Evolutionary conservation across 2,797 vertebrate species (phyloP).

Genomic region (Pseudochromis fuscus): DNA sequence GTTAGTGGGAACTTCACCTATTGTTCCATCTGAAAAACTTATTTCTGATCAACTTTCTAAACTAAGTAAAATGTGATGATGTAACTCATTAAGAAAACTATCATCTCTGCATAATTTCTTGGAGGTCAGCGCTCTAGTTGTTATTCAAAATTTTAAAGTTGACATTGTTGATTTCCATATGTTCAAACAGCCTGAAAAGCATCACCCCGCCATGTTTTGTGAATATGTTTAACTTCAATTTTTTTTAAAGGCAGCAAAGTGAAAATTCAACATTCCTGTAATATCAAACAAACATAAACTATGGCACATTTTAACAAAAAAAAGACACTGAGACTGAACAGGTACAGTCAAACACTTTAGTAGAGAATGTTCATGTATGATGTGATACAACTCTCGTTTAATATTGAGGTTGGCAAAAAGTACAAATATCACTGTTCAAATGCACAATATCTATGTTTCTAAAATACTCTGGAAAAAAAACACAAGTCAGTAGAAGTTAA

Average conservation of each 20-base stretch:
- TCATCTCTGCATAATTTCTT: background rate
- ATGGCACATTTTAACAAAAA: background rate
- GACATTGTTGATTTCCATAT: background rate
- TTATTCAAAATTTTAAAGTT: background rate
- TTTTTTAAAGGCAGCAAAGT: conserved; percentile 16
- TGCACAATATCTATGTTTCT: conserved; percentile 22
- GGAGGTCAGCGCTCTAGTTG: background rate
- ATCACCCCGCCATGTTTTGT: background rate
- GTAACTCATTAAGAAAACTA: background rate
- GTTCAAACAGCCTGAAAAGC: background rate
- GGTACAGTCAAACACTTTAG: conserved; percentile 49
- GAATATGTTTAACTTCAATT: conserved; percentile 10
- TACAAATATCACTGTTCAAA: conserved; percentile 35
- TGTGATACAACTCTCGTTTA: conserved; percentile 19
- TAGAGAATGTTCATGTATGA: conserved; percentile 13
- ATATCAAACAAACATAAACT: conserved; percentile 3
- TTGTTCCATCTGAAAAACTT: background rate
- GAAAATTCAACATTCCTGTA: background rate
- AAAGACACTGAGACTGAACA: conserved; percentile 18
- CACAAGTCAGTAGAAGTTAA: background rate
- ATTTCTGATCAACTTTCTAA: background rate
- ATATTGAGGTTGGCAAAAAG: background rate
- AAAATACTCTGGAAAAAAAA: conserved; percentile 41
- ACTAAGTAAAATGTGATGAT: background rate
- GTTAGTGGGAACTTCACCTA: background rate